phyloP scores from a whole-genome alignment of 2,888 invertebrate genomes.

The Lamellibrachia satsuma region DNA sequence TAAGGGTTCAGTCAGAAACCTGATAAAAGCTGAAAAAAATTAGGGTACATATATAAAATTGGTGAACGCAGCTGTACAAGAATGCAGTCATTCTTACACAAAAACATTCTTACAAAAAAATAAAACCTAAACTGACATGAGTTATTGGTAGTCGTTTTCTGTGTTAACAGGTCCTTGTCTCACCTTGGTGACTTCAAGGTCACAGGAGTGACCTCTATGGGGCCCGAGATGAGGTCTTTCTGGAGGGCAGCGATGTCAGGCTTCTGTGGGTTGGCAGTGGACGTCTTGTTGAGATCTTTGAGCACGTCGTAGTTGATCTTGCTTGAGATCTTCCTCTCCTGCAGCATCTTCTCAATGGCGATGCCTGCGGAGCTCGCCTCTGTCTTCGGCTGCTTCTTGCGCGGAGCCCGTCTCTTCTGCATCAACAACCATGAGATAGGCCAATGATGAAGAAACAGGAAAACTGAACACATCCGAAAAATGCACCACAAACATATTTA shows the following conservation, averaged over 20 bases:
- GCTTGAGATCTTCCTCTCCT: slow-evolving; percentile 92
- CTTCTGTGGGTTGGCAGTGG: neutral
- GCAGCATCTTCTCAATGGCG: slow-evolving; percentile 94
- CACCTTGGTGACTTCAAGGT: neutral
- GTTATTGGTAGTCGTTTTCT: neutral
- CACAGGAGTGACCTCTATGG: neutral
- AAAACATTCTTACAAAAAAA: neutral
- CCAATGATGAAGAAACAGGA: too few relatives aligned
- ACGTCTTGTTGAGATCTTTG: slow-evolving; percentile 72
- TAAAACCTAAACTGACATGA: neutral
- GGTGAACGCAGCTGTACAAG: neutral
- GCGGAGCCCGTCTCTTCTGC: slow-evolving; percentile 51
- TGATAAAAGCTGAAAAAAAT: neutral
- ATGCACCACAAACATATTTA: too few relatives aligned
- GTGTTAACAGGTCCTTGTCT: neutral
- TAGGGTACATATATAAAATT: neutral
- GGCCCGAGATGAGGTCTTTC: slow-evolving; percentile 9
- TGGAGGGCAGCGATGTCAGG: neutral
- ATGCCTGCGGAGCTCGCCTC: slow-evolving; percentile 74
- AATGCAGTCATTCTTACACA: neutral
- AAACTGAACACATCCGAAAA: too few relatives aligned
- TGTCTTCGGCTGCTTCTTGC: slow-evolving; percentile 45
- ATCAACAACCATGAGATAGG: neutral
- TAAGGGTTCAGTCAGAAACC: neutral
- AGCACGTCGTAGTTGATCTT: slow-evolving; percentile 98